A percentile compares a stretch with the other conserved stretches of the same genome.
phyloP scores from a whole-genome alignment of 2,113 vertebrate genomes.

The Machaerirhynchus nigripectus region DNA sequence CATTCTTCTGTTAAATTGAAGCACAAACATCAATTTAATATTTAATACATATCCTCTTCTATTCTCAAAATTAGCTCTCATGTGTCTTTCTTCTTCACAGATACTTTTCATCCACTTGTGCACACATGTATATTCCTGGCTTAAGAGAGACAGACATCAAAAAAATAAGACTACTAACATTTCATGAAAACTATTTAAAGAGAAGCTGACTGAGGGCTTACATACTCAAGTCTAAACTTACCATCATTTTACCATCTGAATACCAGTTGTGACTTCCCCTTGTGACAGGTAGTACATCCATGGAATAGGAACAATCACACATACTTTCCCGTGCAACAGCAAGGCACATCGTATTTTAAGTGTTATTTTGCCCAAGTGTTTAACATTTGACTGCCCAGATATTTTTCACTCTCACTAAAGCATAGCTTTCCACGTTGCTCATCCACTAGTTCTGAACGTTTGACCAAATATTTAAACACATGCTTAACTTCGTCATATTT shows the following conservation, averaged over 20 bases:
- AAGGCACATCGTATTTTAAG: neutral
- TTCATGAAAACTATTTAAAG: neutral
- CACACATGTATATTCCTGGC: neutral
- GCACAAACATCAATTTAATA: neutral
- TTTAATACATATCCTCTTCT: neutral
- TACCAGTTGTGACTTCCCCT: neutral
- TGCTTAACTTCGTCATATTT: neutral
- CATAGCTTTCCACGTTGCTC: neutral
- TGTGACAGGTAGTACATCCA: neutral
- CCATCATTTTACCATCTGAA: neutral
- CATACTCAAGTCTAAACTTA: neutral
- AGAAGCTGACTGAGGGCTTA: neutral
- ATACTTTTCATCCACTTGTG: neutral
- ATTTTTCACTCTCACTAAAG: neutral
- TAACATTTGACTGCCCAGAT: neutral
- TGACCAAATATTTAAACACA: neutral
- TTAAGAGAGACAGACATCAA: neutral
- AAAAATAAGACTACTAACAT: neutral
- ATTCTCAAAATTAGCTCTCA: neutral
- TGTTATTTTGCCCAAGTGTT: neutral
- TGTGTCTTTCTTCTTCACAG: neutral
- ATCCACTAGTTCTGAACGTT: neutral
- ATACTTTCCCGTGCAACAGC: neutral
- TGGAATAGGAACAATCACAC: neutral
- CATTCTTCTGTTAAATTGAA: neutral